Evolutionary conservation across 2,888 invertebrate species (phyloP), one percentile per base, ranked within the genome.

Genomic region (Sialis lutaria): DNA sequence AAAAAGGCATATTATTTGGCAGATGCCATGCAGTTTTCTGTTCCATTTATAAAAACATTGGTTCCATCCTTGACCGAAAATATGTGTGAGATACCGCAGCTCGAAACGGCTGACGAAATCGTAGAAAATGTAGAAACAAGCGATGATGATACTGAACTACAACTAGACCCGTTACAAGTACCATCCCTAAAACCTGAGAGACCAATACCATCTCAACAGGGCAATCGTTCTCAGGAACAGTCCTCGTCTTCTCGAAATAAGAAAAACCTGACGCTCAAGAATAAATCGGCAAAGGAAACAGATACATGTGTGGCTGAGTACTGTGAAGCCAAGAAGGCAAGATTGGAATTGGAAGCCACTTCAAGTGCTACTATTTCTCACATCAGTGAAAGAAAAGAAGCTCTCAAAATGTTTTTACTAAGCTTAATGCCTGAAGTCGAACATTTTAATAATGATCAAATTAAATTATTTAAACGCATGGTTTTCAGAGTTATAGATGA

Each of bases 311-410:
- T 52, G 40, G 49, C 49, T 48, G 51, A 52, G 46, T 51, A 54
- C 48, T 51, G 51, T 22, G 49, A 47, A 49, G 50, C 50, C 33
- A 54, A 54, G n/a, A n/a, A n/a, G n/a, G n/a, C n/a, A n/a, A n/a
- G n/a, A n/a, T n/a, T n/a, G n/a, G n/a, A n/a, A n/a, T n/a, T n/a
- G n/a, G n/a, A n/a, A n/a, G n/a, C n/a, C n/a, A n/a, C n/a, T n/a
- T n/a, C n/a, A n/a, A n/a, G n/a, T n/a, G n/a, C n/a, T n/a, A n/a
- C n/a, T n/a, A n/a, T n/a, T n/a, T n/a, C n/a, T n/a, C n/a, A n/a
- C n/a, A n/a, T n/a, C n/a, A n/a, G n/a, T n/a, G n/a, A n/a, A n/a
- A n/a, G n/a, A n/a, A n/a, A n/a, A n/a, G n/a, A n/a, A n/a, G n/a
- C n/a, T n/a, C n/a, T n/a, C n/a, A n/a, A n/a, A n/a, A n/a, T n/a